Percentiles rank a stretch among this genome's conserved stretches.
Evolutionary conservation across 2,113 vertebrate genomes (phyloP).

Genomic region (Anser brachyrhynchus): DNA sequence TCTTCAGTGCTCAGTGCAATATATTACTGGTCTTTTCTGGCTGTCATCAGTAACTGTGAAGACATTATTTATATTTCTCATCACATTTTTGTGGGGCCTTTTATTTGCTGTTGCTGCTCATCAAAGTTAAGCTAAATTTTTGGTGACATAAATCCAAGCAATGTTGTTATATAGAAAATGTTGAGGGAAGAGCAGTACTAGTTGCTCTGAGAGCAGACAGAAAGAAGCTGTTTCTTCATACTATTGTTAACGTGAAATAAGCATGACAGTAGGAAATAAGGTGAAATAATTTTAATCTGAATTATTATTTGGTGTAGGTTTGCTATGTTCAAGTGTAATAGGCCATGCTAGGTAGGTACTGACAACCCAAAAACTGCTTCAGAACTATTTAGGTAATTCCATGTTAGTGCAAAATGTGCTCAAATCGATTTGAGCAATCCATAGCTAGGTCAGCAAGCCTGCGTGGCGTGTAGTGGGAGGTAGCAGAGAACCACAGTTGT

Average conservation of each 20-base stretch:
- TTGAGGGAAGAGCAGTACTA: neutral
- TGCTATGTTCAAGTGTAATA: neutral
- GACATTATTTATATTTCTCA: neutral
- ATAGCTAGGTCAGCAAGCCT: neutral
- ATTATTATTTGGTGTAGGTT: neutral
- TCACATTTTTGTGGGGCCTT: neutral
- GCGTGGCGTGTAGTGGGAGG: neutral
- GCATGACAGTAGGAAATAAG: neutral
- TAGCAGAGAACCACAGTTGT: rapidly evolving
- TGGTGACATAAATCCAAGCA: neutral
- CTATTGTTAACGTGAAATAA: neutral
- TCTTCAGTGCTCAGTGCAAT: neutral
- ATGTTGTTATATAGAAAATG: neutral
- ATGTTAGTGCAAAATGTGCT: neutral
- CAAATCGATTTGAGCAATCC: rapidly evolving
- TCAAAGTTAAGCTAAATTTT: neutral
- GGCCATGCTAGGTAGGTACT: neutral
- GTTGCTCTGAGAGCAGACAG: neutral
- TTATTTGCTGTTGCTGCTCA: neutral
- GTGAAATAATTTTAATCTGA: neutral
- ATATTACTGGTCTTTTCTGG: neutral
- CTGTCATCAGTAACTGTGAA: neutral
- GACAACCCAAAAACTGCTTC: neutral
- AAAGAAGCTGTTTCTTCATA: neutral
- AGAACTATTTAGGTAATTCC: neutral